phyloP scores from a whole-genome alignment of 2,113 vertebrate genomes.

The Turnix velox region DNA sequence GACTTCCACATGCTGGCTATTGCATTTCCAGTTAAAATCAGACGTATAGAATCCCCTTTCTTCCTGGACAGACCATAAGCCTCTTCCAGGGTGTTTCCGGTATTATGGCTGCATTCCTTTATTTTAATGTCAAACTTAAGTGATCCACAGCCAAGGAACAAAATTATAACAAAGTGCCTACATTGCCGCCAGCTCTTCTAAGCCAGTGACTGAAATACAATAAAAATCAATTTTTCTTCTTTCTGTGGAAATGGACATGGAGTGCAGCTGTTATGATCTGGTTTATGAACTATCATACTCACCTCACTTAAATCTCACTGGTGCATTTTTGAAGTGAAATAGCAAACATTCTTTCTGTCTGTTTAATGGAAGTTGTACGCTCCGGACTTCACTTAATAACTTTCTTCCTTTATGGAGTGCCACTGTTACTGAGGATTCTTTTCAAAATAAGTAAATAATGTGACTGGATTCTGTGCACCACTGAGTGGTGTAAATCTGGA shows the following conservation, averaged over 20 bases:
- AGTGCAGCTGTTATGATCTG: slow-evolving; percentile 45
- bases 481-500: not conserved
- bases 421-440: not conserved
- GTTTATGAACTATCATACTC: slow-evolving; percentile 28
- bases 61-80: slow-evolving; percentile 38
- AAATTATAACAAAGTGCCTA: slow-evolving; percentile 41
- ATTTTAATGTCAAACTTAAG: slow-evolving; percentile 54
- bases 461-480: not conserved
- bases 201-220: slow-evolving; percentile 69
- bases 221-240: slow-evolving; percentile 62
- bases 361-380: not conserved
- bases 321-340: slow-evolving; percentile 32
- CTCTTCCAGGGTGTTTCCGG: slow-evolving; percentile 44
- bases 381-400: not conserved
- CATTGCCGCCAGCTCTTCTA: slow-evolving; percentile 44
- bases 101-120: slow-evolving; percentile 62
- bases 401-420: not conserved
- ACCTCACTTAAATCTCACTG: slow-evolving; percentile 43
- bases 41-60: slow-evolving; percentile 34
- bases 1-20: slow-evolving; percentile 47
- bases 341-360: not conserved
- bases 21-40: slow-evolving; percentile 55
- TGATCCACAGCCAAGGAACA: slow-evolving; percentile 60
- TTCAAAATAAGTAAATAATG: not conserved
- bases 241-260: slow-evolving; percentile 27